Evolutionary conservation across 1,140 invertebrate genomes (phyloP).

Genomic region (Drosophila eugracilis): DNA sequence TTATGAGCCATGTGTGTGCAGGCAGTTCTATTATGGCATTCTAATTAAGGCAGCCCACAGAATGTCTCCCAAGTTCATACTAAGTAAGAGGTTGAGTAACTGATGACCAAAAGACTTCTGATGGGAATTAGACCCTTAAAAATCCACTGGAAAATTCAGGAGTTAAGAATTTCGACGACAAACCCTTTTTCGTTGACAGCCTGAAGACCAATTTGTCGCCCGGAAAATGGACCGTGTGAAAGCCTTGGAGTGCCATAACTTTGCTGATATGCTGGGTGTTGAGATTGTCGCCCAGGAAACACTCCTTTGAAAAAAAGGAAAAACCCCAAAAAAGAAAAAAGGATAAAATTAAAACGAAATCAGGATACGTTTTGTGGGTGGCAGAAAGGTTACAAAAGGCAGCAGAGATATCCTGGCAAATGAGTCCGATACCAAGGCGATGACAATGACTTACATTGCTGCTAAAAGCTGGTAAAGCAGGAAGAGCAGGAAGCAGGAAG

Average conservation of each 20-base stretch:
- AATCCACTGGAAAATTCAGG: conserved; percentile 31
- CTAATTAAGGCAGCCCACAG: conserved; percentile 67
- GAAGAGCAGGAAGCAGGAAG: background rate
- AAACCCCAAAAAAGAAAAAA: conserved; percentile 13
- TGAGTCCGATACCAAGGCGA: conserved; percentile 47
- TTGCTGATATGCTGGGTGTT: conserved; percentile 36
- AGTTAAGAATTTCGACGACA: background rate
- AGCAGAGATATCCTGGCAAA: conserved; percentile 37
- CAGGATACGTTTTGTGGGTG: conserved; percentile 33
- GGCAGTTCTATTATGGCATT: conserved; percentile 58
- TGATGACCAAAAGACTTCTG: conserved; percentile 53
- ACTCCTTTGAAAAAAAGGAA: no score
- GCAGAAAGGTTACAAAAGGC: conserved; percentile 45
- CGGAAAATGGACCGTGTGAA: conserved; percentile 44
- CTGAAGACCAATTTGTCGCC: conserved; percentile 64
- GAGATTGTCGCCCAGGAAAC: conserved; percentile 47
- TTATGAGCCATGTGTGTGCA: conserved; percentile 53
- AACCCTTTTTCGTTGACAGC: conserved; percentile 45
- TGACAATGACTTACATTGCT: conserved; percentile 49
- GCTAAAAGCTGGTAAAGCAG: background rate
- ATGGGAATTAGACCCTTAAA: conserved; percentile 27
- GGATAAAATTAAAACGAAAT: conserved; percentile 63
- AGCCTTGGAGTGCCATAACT: conserved; percentile 53
- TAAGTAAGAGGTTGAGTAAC: conserved; percentile 24
- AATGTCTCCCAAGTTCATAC: conserved; percentile 55